Percentiles rank a stretch among this genome's conserved stretches.
Evolutionary conservation across 2,797 vertebrate genomes (phyloP).

Genomic region (Eulemur albifrons): DNA sequence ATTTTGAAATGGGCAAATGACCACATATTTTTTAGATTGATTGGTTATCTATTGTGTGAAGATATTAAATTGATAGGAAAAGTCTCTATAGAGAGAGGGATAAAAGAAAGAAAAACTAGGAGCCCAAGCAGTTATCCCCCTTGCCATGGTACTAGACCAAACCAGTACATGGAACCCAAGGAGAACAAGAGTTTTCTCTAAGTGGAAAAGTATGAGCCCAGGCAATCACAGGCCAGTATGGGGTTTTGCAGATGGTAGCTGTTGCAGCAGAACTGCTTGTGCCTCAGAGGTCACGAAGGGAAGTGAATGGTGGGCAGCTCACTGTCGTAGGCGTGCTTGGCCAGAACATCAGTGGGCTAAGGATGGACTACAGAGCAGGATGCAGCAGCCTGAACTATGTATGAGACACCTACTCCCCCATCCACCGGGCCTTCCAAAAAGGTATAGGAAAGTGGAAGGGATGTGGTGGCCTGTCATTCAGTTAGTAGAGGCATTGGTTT

Average conservation of each 20-base stretch:
- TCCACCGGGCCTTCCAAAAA: neutral
- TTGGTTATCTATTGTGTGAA: neutral
- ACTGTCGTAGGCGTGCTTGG: neutral
- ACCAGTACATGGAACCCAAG: neutral
- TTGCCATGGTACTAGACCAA: neutral
- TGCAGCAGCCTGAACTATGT: neutral
- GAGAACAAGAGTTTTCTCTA: neutral
- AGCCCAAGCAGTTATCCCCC: neutral
- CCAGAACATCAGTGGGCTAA: neutral
- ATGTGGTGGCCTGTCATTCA: neutral
- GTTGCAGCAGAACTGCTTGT: neutral
- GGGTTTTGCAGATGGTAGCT: neutral
- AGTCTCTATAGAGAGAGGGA: neutral
- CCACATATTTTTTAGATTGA: neutral
- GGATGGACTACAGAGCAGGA: neutral
- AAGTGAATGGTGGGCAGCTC: neutral
- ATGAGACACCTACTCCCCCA: neutral
- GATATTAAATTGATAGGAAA: conserved; percentile 43
- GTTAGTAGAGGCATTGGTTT: neutral
- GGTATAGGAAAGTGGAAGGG: neutral
- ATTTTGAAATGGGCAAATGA: conserved; percentile 26
- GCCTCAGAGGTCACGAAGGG: neutral
- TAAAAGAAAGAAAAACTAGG: neutral
- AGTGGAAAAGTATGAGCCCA: neutral
- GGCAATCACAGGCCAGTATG: neutral